Evolutionary conservation across 2,888 invertebrate species (phyloP).

Genomic region (Lathronympha strigana): DNA sequence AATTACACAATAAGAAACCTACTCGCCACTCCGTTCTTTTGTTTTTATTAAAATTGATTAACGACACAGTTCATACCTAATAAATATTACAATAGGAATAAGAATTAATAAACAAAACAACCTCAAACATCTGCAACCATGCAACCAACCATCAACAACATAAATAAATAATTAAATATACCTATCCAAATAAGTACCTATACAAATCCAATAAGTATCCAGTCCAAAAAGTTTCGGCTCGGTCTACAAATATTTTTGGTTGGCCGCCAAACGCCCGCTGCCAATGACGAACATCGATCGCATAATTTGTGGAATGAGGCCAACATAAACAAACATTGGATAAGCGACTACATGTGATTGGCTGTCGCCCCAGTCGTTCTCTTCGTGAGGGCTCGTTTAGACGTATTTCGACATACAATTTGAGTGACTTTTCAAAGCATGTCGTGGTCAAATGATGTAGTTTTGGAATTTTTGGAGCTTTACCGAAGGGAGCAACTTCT

Average conservation of each 20-base stretch:
- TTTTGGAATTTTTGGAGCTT: slow-evolving; percentile 71
- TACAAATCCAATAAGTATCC: too few species aligned
- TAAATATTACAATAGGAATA: background rate
- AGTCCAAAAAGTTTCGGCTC: slow-evolving; percentile 11
- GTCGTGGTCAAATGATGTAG: slow-evolving; percentile 70
- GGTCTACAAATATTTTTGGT: slow-evolving; percentile 50
- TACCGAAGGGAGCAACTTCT: slow-evolving; percentile 69
- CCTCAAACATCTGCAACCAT: slow-evolving; percentile 13
- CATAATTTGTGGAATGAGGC: slow-evolving; percentile 67
- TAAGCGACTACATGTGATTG: slow-evolving; percentile 59
- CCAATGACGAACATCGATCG: slow-evolving; percentile 59
- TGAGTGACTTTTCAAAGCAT: slow-evolving; percentile 45
- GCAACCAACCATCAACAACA: slow-evolving; percentile 3
- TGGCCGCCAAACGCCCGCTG: slow-evolving; percentile 63
- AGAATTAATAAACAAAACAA: slow-evolving; percentile 2
- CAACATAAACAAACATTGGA: slow-evolving; percentile 71
- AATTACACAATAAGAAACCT: slow-evolving; percentile 31
- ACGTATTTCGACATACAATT: slow-evolving; percentile 44
- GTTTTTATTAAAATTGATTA: slow-evolving; percentile 11
- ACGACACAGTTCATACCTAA: too few species aligned
- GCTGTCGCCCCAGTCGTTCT: slow-evolving; percentile 52
- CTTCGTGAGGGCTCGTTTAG: slow-evolving; percentile 46
- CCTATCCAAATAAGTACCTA: too few species aligned
- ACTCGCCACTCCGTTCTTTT: slow-evolving; percentile 12
- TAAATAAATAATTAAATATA: too few species aligned